Evolutionary conservation across 2,888 invertebrate genomes (phyloP).

Genomic region (Ischnura elegans): DNA sequence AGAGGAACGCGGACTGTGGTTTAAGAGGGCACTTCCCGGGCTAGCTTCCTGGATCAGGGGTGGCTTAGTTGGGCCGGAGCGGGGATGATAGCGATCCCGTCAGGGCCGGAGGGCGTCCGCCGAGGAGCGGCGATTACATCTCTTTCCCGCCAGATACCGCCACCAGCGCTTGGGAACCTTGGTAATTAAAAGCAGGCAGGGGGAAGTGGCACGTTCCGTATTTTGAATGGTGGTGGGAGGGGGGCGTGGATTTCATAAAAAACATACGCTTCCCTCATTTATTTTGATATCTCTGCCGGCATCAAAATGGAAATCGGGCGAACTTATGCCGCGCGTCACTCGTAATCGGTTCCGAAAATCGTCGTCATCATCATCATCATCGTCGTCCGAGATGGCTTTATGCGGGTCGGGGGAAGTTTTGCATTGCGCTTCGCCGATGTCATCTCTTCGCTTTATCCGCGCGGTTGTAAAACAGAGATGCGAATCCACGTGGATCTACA

Average conservation of each 20-base stretch:
- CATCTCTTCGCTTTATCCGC: too few relatives aligned
- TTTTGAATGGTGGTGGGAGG: too few relatives aligned
- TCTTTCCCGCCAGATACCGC: not conserved
- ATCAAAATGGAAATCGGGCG: not conserved
- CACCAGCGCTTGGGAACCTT: not conserved
- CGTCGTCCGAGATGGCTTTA: too few relatives aligned
- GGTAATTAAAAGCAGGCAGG: not conserved
- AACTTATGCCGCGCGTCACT: not conserved
- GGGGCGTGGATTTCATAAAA: not conserved
- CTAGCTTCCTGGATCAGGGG: not conserved
- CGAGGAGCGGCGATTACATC: not conserved
- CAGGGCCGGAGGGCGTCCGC: not conserved
- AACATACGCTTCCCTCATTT: not conserved
- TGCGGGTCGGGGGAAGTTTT: too few relatives aligned
- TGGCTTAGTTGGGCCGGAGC: not conserved
- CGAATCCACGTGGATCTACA: too few relatives aligned
- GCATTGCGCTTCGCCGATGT: not conserved
- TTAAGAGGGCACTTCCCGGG: not conserved
- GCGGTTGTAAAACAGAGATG: too few relatives aligned
- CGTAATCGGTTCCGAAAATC: not conserved
- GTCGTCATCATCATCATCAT: too few relatives aligned
- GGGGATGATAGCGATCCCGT: not conserved
- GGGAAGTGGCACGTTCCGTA: not conserved
- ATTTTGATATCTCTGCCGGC: not conserved
- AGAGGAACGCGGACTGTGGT: not conserved